phyloP scores from a whole-genome alignment of 1,140 invertebrate species.

The Andrena cerasifolii region DNA sequence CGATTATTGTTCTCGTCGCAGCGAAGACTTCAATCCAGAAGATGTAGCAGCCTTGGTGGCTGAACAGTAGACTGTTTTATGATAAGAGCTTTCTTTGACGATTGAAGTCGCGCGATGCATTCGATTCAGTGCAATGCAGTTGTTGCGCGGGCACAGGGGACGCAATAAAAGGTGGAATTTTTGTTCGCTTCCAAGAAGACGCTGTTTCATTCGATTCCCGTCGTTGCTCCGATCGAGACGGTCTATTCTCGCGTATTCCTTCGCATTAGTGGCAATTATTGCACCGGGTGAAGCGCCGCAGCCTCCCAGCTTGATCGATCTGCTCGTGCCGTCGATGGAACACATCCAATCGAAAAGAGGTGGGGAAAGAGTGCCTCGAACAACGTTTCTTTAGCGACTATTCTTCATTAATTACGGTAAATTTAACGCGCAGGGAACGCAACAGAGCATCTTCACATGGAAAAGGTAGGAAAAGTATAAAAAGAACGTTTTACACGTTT shows the following conservation, averaged over 20 bases:
- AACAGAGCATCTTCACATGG: constrained; percentile 18
- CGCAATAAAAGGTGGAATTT: not conserved
- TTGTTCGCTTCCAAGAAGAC: not conserved
- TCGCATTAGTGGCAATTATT: not conserved
- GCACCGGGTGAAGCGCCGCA: not conserved
- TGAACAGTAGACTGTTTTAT: too few relatives aligned
- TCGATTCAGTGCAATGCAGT: constrained; percentile 1
- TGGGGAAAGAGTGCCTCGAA: not conserved
- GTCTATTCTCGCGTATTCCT: not conserved
- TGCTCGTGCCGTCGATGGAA: not conserved
- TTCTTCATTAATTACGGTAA: constrained; percentile 29
- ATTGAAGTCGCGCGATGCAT: not conserved
- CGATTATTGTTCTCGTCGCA: too few relatives aligned
- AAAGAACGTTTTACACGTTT: constrained; percentile 12
- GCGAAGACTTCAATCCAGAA: too few relatives aligned
- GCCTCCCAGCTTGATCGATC: too few relatives aligned
- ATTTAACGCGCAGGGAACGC: constrained; percentile 29
- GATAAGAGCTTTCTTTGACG: too few relatives aligned
- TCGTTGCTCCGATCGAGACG: not conserved
- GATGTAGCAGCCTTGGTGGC: too few relatives aligned
- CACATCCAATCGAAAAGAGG: not conserved
- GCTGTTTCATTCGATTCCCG: not conserved
- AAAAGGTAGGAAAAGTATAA: constrained; percentile 21
- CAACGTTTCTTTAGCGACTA: constrained; percentile 3
- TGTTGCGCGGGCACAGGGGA: too few relatives aligned